Evolutionary conservation across 2,113 vertebrate genomes (phyloP).

Genomic region (Rhea americana): DNA sequence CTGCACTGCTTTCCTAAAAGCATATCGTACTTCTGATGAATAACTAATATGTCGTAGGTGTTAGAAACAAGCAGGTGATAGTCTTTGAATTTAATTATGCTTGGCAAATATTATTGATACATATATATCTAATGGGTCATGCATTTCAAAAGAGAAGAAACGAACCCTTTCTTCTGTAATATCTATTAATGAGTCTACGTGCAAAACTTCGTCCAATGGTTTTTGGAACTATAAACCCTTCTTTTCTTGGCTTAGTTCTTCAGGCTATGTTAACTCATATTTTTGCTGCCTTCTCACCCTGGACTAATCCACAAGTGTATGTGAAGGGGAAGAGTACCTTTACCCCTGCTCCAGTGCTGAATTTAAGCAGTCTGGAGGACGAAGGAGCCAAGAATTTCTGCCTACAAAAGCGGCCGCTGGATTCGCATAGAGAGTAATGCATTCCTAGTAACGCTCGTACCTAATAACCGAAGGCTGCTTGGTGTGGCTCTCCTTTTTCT

Average conservation of each 20-base stretch:
- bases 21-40: not conserved
- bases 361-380: not conserved
- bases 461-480: not conserved
- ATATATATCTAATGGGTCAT: not conserved
- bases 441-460: accelerated
- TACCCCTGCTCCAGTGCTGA: conserved; percentile 23
- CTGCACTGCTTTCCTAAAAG: not conserved
- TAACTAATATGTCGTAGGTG: not conserved
- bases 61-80: not conserved
- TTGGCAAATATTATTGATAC: conserved; percentile 6
- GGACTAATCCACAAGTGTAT: conserved; percentile 35
- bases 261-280: conserved; percentile 32
- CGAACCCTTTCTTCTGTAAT: conserved; percentile 41
- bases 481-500: not conserved
- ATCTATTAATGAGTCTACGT: conserved; percentile 51
- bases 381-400: not conserved
- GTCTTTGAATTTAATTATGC: not conserved
- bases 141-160: not conserved
- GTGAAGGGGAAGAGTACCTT: conserved; percentile 38
- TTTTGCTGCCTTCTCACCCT: conserved; percentile 3
- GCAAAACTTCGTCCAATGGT: conserved; percentile 47
- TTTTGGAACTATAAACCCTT: conserved; percentile 60
- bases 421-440: accelerated
- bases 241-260: conserved; percentile 61
- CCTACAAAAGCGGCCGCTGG: not conserved